These are phyloP conservation scores for Pygoscelis antarcticus DNA, from an alignment of 2,113 vertebrate species.

Conservation along the genomic window DNA sequence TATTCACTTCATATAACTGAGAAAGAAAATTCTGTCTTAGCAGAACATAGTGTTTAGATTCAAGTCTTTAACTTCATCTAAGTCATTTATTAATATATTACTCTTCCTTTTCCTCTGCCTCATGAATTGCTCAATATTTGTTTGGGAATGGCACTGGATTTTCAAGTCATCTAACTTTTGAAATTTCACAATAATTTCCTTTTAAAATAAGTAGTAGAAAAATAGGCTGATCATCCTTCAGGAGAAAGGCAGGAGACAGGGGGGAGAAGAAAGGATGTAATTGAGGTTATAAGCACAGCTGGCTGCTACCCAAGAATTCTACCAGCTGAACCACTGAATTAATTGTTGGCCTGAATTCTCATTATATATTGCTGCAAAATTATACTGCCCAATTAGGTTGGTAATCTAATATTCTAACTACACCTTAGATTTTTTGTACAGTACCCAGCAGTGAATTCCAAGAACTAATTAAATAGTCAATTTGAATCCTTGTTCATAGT, in stretches of 20 bases:
- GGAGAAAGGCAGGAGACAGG: neutral
- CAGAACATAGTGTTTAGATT: neutral
- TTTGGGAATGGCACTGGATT: neutral
- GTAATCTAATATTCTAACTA: conserved; percentile 52
- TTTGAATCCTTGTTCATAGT: neutral
- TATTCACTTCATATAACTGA: neutral
- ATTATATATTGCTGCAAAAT: conserved; percentile 34
- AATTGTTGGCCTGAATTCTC: conserved; percentile 33
- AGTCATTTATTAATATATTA: neutral
- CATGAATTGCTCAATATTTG: neutral
- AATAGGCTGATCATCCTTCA: neutral
- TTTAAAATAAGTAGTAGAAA: neutral
- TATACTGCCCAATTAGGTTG: conserved; percentile 32
- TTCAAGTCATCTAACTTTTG: neutral
- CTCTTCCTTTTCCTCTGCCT: neutral
- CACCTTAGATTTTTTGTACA: conserved; percentile 17
- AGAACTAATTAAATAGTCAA: conserved; percentile 8
- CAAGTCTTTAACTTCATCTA: neutral
- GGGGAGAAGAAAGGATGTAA: neutral
- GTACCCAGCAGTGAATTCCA: conserved; percentile 4
- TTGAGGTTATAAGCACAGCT: neutral
- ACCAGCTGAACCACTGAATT: conserved; percentile 10
- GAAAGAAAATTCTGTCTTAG: neutral
- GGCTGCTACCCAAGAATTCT: conserved; percentile 2
- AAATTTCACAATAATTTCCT: neutral